Evolutionary conservation across 2,888 invertebrate genomes (phyloP).

Genomic region (Hyalella azteca): DNA sequence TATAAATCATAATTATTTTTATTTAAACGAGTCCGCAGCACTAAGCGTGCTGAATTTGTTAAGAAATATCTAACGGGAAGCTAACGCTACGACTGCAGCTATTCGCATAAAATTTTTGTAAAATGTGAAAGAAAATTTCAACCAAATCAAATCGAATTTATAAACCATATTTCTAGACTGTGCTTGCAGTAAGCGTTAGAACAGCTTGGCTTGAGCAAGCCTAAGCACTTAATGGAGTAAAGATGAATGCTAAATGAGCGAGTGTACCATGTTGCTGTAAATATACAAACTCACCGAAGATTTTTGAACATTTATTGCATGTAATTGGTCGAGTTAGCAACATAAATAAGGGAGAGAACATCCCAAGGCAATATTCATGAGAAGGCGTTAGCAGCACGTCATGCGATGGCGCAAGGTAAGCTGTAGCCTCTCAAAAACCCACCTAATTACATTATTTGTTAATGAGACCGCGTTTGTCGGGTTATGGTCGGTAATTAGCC

Average conservation of each 20-base stretch:
- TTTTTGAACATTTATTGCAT: background rate
- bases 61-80: too few species aligned
- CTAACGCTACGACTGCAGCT: too few species aligned
- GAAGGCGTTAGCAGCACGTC: background rate
- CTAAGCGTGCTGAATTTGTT: too few species aligned
- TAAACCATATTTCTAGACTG: too few species aligned
- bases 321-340: background rate
- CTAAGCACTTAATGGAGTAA: too few species aligned
- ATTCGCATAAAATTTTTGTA: too few species aligned
- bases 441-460: slow-evolving; percentile 36
- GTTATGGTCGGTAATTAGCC: slow-evolving; percentile 32
- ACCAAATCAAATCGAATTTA: too few species aligned
- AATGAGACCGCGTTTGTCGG: slow-evolving; percentile 33
- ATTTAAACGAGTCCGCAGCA: too few species aligned
- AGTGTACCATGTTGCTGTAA: background rate
- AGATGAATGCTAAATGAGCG: background rate
- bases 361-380: slow-evolving; percentile 4
- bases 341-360: background rate
- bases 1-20: too few species aligned
- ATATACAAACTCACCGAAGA: background rate
- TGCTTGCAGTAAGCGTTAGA: too few species aligned
- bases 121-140: too few species aligned
- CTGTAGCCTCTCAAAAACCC: background rate
- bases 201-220: too few species aligned
- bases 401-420: background rate